Evolutionary conservation across 1,140 invertebrate species (phyloP).

Genomic region (Amphibalanus amphitrite): DNA sequence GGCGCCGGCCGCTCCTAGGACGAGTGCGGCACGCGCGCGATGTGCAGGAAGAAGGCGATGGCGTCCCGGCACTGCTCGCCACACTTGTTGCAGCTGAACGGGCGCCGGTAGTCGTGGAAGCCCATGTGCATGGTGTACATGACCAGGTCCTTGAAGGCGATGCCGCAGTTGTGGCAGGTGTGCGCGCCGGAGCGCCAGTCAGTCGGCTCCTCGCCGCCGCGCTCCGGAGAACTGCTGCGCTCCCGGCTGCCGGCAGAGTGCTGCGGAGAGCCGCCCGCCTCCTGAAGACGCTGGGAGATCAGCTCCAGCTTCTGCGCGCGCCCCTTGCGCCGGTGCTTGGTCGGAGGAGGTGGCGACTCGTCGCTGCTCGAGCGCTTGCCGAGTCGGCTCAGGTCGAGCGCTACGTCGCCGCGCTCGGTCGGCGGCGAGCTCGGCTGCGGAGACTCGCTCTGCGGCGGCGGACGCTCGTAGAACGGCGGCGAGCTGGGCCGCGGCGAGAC

Average conservation of each 20-base stretch:
- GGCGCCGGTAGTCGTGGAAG: conserved; percentile 75
- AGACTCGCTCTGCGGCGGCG: conserved; percentile 5
- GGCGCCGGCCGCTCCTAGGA: background rate
- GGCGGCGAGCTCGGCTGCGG: conserved; percentile 4
- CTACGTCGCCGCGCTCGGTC: conserved; percentile 6
- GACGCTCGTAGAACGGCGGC: conserved; percentile 5
- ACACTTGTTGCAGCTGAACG: conserved; percentile 89
- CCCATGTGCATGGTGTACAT: conserved; percentile 94
- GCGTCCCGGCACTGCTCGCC: conserved; percentile 62
- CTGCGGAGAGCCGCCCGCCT: background rate
- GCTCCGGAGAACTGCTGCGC: background rate
- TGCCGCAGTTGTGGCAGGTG: conserved; percentile 70
- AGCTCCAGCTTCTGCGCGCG: conserved; percentile 54
- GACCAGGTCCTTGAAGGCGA: conserved; percentile 70
- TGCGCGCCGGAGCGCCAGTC: conserved; percentile 26
- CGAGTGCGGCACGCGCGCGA: conserved; percentile 35
- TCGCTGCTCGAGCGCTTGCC: conserved; percentile 15
- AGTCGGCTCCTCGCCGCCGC: background rate
- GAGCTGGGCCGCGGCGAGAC: background rate
- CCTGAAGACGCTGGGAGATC: conserved; percentile 30
- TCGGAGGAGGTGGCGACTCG: conserved; percentile 17
- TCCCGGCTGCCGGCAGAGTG: conserved; percentile 6
- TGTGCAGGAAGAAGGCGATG: conserved; percentile 79
- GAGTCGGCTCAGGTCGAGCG: conserved; percentile 7
- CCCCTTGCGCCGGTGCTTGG: conserved; percentile 55